Evolutionary conservation across 2,888 invertebrate species (phyloP).

Genomic region (Drosophila borealis): DNA sequence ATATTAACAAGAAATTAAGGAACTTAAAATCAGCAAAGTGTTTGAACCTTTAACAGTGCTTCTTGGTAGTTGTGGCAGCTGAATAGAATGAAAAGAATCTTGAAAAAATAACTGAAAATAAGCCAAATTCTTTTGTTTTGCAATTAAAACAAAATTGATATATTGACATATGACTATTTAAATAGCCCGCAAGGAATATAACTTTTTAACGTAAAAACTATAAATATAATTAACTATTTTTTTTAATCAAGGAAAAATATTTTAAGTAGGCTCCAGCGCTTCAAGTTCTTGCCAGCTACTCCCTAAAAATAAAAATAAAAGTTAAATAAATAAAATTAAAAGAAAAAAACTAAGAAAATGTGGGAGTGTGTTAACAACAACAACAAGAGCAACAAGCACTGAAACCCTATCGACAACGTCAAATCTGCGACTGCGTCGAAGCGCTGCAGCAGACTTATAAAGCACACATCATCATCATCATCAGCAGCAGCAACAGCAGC

Average conservation of each 20-base stretch:
- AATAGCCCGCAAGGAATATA: no score
- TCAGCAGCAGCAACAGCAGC: slow-evolving; percentile 44
- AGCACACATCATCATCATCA: slow-evolving; percentile 76
- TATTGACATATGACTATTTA: no score
- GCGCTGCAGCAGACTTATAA: slow-evolving; percentile 69
- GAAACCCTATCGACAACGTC: slow-evolving; percentile 62
- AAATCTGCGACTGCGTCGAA: slow-evolving; percentile 71
- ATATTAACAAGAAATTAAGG: slow-evolving; percentile 13
- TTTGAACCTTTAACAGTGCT: background rate
- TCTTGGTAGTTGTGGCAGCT: background rate
- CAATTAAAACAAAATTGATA: no score
- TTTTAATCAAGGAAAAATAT: background rate
- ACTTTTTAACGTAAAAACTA: background rate
- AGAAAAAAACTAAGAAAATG: slow-evolving; percentile 52
- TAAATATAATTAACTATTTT: slow-evolving; percentile 1
- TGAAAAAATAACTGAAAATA: no score
- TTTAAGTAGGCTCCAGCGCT: slow-evolving; percentile 20
- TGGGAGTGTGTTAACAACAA: slow-evolving; percentile 79
- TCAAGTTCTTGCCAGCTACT: slow-evolving; percentile 32
- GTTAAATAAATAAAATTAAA: slow-evolving; percentile 7
- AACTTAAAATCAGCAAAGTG: background rate
- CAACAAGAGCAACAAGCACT: slow-evolving; percentile 66
- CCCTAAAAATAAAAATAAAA: slow-evolving; percentile 30
- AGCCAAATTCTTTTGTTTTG: no score
- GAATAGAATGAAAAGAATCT: background rate